phyloP scores from a whole-genome alignment of 1,140 invertebrate species.

The Harpegnathos saltator region DNA sequence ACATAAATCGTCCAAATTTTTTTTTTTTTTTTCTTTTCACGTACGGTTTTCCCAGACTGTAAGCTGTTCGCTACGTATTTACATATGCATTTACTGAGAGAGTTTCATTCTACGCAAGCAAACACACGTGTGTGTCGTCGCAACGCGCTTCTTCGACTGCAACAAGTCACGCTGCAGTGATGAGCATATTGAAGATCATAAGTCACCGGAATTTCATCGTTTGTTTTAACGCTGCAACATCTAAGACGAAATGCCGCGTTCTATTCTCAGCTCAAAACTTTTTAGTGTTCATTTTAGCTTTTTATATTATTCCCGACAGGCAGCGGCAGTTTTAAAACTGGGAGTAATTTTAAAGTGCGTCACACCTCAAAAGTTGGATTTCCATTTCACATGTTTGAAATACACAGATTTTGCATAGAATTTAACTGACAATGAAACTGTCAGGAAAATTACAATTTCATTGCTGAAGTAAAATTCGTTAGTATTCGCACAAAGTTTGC shows the following conservation, averaged over 20 bases:
- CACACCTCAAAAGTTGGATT: background rate
- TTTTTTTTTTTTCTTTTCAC: conserved; percentile 43
- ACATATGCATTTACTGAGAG: conserved; percentile 31
- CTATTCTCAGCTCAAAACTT: no score
- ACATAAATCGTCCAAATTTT: conserved; percentile 67
- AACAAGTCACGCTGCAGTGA: conserved; percentile 26
- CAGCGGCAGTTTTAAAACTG: background rate
- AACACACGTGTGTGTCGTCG: conserved; percentile 47
- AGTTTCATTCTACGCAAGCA: conserved; percentile 60
- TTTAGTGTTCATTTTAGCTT: no score
- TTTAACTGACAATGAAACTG: background rate
- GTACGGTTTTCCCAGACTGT: conserved; percentile 76
- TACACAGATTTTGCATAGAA: no score
- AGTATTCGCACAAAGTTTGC: background rate
- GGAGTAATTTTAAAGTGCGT: background rate
- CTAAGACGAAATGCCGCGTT: no score
- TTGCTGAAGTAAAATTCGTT: background rate
- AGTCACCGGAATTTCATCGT: background rate
- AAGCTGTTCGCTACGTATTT: conserved; percentile 30
- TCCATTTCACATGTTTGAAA: background rate
- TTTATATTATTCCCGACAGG: no score
- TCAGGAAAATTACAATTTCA: background rate
- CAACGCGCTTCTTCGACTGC: conserved; percentile 70
- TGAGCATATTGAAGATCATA: background rate
- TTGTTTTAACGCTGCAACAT: background rate